Conservation (phyloP, 2,888 invertebrate species). For the Pandemis cinnamomeana region DNA sequence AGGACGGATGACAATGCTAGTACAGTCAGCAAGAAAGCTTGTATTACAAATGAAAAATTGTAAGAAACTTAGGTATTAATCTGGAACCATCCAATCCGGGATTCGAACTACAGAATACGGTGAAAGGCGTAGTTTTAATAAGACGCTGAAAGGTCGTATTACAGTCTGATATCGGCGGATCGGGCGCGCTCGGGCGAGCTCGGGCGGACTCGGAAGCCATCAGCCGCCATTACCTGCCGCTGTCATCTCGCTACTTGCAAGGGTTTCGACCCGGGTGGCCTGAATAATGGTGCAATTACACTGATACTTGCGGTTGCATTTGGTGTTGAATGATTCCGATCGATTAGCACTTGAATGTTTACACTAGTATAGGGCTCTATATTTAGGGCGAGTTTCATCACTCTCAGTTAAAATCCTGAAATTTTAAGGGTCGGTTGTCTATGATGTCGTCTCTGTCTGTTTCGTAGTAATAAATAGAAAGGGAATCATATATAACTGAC, state of each 20-base stretch:
- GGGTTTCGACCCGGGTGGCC: constrained; percentile 2
- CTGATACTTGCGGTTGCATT: too few relatives aligned
- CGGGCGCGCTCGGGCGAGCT: constrained; percentile 11
- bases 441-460: too few relatives aligned
- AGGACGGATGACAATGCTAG: too few relatives aligned
- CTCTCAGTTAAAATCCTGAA: too few relatives aligned
- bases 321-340: too few relatives aligned
- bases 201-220: constrained; percentile 31
- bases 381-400: too few relatives aligned
- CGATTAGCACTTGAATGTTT: background rate
- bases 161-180: constrained; percentile 35
- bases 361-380: too few relatives aligned
- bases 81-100: background rate
- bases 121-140: constrained; percentile 38
- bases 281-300: background rate
- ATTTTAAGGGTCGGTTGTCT: too few relatives aligned
- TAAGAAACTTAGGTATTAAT: background rate
- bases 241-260: background rate
- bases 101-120: constrained; percentile 22
- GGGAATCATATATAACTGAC: too few relatives aligned
- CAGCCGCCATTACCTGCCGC: constrained; percentile 36
- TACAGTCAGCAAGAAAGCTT: too few relatives aligned
- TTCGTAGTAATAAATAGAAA: too few relatives aligned
- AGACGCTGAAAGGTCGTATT: constrained; percentile 25
- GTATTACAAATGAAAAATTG: too few relatives aligned